Conservation (phyloP, 1,140 invertebrate species). For the Ceratina japonica region DNA sequence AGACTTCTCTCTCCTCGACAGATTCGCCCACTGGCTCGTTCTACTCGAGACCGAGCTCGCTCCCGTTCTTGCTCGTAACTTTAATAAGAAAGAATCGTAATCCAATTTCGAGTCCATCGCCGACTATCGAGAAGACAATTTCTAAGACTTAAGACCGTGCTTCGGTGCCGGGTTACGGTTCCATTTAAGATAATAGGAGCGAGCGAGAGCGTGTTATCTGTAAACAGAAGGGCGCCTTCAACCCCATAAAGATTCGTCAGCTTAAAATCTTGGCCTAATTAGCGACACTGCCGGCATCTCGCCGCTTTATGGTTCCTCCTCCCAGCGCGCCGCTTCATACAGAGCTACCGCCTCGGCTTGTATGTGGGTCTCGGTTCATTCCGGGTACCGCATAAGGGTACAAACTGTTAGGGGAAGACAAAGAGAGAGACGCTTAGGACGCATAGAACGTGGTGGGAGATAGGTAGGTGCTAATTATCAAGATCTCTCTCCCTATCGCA, state of each 20-base stretch:
- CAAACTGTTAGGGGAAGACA: neutral
- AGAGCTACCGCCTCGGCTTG: constrained; percentile 47
- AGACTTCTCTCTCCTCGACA: constrained; percentile 6
- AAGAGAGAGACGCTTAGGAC: neutral
- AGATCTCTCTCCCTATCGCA: constrained; percentile 55
- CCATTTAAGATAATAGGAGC: constrained; percentile 16
- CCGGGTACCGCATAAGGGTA: constrained; percentile 14
- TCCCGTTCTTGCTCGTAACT: neutral
- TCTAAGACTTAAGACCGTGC: neutral
- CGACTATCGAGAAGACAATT: neutral
- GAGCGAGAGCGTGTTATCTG: constrained; percentile 26
- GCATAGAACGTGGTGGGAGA: constrained; percentile 10
- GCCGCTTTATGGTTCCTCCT: constrained; percentile 44
- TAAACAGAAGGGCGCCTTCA: constrained; percentile 31
- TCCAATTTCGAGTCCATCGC: neutral
- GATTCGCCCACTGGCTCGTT: neutral
- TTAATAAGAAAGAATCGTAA: neutral
- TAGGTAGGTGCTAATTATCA: constrained; percentile 65
- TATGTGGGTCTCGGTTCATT: constrained; percentile 62
- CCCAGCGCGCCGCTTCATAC: constrained; percentile 41
- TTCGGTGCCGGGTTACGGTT: constrained; percentile 1
- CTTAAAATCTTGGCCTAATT: constrained; percentile 64
- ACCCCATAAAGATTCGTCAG: constrained; percentile 49
- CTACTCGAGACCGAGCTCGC: neutral
- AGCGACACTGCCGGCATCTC: constrained; percentile 26